These are phyloP conservation scores for Cephus pygmeus DNA, from an alignment of 2,888 invertebrate genomes.

Conservation along the genomic window DNA sequence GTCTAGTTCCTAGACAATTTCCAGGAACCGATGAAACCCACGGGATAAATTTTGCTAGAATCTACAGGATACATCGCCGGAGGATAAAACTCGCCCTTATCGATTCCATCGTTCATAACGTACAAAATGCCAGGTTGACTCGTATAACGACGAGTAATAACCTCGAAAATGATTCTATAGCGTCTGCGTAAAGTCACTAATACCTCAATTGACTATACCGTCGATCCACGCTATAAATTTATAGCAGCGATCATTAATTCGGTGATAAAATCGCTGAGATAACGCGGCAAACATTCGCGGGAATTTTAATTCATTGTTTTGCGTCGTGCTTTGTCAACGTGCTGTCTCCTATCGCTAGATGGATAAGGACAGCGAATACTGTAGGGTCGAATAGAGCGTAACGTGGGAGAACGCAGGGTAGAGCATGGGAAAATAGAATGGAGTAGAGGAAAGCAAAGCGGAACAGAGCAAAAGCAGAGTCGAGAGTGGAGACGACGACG, in stretches of 20 bases:
- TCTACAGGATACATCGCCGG: not conserved
- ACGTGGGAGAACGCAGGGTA: not conserved
- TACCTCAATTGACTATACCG: not conserved
- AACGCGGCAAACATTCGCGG: not conserved
- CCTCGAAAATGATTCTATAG: not conserved
- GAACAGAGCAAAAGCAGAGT: conserved; percentile 4
- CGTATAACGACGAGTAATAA: not conserved
- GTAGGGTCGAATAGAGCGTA: not conserved
- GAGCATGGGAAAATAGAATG: not conserved
- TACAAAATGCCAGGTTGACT: not conserved
- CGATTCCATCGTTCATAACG: not conserved
- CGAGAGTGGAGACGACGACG: conserved; percentile 1
- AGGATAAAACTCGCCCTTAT: not conserved
- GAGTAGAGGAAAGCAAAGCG: not conserved
- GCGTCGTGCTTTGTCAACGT: not conserved
- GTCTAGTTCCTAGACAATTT: not conserved
- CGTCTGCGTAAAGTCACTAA: not conserved
- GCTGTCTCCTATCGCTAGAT: not conserved
- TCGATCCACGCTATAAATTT: not conserved
- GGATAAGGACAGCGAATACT: not conserved
- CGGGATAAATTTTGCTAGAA: not conserved
- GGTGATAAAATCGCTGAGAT: not conserved
- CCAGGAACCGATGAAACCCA: not conserved
- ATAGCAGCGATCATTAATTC: not conserved
- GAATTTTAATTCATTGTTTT: not conserved